Base-by-base conservation (phyloP, 2,888 invertebrate species). In the Boloria euphrosyne region DNA sequence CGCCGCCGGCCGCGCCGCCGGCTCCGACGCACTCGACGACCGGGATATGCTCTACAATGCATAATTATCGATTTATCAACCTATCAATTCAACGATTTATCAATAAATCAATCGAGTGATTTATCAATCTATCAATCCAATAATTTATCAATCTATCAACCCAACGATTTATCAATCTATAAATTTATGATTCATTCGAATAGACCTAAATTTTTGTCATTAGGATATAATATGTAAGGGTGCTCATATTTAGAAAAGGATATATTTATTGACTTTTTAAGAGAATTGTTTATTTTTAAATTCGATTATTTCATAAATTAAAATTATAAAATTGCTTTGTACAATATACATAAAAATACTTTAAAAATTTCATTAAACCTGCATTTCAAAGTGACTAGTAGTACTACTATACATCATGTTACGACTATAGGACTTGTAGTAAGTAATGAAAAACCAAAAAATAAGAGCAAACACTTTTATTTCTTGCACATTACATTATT, bases 1-100 rank as follows among this genome's bases (percentile, higher is more conserved):
- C 68, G 83, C 82, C 1, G 78, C 71, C 4, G 69, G 72, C n/a
- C 68, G 72, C 83, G 79, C 74, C 80, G 63, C 62, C 59, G 70
- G 62, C 62, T 74, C 71, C 57, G 70, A 78, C 69, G 77, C 75
- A 72, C 69, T 51, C 95, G 72, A 96, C 91, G 89, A 96, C 94
- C 77, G 76, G 0, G 85, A 84, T 18, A 89, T 62, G 38, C 84
- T 87, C 88, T 88, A 82, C 13, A 18, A 65, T 44, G 5, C 16
- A 49, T 18, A 16, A 22, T 22, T 31, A 31, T 16, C 22, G 7
- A 14, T 27, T 31, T 31, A 31, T 31, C 31, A 31, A 31, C 7
- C 31, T 31, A 31, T 31, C 31, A 2, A 31, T 31, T 7, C 31
- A 31, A 31, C 10, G 7, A 38, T 10, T 10, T 38, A 38, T 38